Evolutionary conservation across 2,888 invertebrate genomes (phyloP).

Genomic region (Pandemis heparana): DNA sequence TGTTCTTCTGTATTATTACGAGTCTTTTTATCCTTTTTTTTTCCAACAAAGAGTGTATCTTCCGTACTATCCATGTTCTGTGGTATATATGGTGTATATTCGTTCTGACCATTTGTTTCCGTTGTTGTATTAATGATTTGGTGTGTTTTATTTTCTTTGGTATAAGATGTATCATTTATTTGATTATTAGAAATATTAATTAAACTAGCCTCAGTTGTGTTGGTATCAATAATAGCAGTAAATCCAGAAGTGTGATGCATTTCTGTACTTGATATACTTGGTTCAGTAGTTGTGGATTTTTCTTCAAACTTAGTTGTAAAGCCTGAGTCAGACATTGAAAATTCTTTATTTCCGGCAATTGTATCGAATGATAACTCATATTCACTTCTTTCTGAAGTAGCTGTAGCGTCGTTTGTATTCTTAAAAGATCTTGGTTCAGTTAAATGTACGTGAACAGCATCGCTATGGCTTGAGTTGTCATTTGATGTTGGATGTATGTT

Average conservation of each 20-base stretch:
- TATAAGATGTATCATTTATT: neutral
- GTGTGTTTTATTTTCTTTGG: constrained; percentile 39
- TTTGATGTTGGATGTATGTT: neutral
- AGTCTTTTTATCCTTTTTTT: constrained; percentile 47
- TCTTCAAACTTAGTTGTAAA: constrained; percentile 29
- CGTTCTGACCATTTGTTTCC: constrained; percentile 49
- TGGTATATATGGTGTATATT: constrained; percentile 58
- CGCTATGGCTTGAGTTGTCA: constrained; percentile 35
- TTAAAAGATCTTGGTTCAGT: constrained; percentile 67
- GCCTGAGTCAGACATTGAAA: constrained; percentile 43
- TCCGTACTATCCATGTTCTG: constrained; percentile 52
- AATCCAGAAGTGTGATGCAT: constrained; percentile 31
- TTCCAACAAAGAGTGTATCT: constrained; percentile 57
- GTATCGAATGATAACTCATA: constrained; percentile 54
- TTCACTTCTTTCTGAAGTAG: constrained; percentile 38
- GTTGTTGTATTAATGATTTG: constrained; percentile 47
- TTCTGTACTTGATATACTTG: constrained; percentile 12
- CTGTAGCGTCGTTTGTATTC: constrained; percentile 45
- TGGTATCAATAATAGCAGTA: neutral
- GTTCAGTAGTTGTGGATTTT: constrained; percentile 32
- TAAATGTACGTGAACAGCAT: constrained; percentile 50
- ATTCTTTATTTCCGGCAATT: constrained; percentile 49
- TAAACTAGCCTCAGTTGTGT: neutral
- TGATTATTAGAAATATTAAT: neutral
- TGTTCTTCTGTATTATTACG: constrained; percentile 3